Base-by-base conservation (phyloP, 2,888 invertebrate genomes). In the Embidobia sp. region DNA sequence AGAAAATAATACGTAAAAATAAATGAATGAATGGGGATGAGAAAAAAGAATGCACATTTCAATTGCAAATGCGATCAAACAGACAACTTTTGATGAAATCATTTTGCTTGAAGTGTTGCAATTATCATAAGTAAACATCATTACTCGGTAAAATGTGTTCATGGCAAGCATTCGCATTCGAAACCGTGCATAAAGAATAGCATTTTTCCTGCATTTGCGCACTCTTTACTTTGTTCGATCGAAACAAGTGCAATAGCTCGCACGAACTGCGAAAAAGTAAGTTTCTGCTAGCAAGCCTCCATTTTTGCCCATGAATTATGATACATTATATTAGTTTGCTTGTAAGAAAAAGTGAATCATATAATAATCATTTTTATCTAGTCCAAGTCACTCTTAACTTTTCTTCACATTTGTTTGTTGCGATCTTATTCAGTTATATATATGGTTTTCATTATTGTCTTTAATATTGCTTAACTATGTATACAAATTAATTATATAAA, bases 141-240 rank as follows among this genome's bases (percentile, higher is more conserved):
- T 76, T 66, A 59, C 53, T 59, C 37, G 74, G 18, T 37, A 46
- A 64, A 76, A 61, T 72, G 49, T 35, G 46, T 64, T 66, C 51
- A 26, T 46, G 33, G 53, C 69, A 4, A 22, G 57, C 73, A 18
- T 59, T 70, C 76, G 64, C 48, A 35, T 73, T 69, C 55, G 7
- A 49, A 66, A 49, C 19, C 57, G 73, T 67, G 73, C 77, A 77
- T 63, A 67, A 59, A 63, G 67, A 77, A 63, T 72, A 63, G 72
- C 72, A 77, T 67, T 77, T 75, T 76, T 73, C 46, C 67, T 44
- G 77, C 72, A 77, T 77, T 77, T 72, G 72, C 77, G 77, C 77
- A 77, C 72, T 77, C 67, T 67, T 77, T 66, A 18, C 72, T 61
- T 67, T 63, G 72, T 66, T 61, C 77, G 72, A 77, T 77, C 72